Base-by-base conservation (phyloP, 2,888 invertebrate species). In the Entomobrya multifasciata region DNA sequence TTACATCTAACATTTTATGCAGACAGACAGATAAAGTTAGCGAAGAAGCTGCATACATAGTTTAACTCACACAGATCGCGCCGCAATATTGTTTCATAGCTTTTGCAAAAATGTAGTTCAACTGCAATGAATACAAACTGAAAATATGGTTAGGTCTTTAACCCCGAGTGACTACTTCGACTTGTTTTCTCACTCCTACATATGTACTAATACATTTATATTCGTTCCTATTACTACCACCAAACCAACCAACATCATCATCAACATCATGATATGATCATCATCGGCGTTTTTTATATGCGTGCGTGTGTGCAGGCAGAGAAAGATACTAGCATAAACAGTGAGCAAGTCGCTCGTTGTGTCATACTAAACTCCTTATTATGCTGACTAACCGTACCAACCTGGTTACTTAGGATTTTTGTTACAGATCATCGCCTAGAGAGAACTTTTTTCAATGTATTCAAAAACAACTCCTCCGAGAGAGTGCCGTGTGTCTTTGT, bases 111-210 rank as follows among this genome's bases (percentile, higher is more conserved):
- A 87, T 87, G 87, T 87, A 87, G 87, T 82, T 87, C 87, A 86
- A 74, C 80, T 85, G 84, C 76, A 80, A 76, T 86, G 86, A 81
- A 49, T 87, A 77, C 82, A 62, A 60, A 87, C 82, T 87, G 82
- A 87, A 86, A 81, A 83, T 83, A 87, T 87, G 87, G 82, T 65
- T 87, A 87, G 87, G 87, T 87, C 87, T 87, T 87, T 87, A 82
- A 87, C 87, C 87, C 82, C 87, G 70, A 74, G 76, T 80, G 72
- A 81, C 86, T 77, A 77, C 87, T 87, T 82, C 22, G 87, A 82
- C 87, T 82, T 82, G 87, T 82, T 87, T 85, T 87, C 82, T 87
- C 87, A 87, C 87, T 87, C 87, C 87, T 87, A 87, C 86, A 81
- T 86, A 20, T 30, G 30, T 41, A 62, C 49, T 47, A 22, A 22